These are phyloP conservation scores for Probaryconus sp. DNA, from an alignment of 1,140 invertebrate genomes.

Conservation along the genomic window DNA sequence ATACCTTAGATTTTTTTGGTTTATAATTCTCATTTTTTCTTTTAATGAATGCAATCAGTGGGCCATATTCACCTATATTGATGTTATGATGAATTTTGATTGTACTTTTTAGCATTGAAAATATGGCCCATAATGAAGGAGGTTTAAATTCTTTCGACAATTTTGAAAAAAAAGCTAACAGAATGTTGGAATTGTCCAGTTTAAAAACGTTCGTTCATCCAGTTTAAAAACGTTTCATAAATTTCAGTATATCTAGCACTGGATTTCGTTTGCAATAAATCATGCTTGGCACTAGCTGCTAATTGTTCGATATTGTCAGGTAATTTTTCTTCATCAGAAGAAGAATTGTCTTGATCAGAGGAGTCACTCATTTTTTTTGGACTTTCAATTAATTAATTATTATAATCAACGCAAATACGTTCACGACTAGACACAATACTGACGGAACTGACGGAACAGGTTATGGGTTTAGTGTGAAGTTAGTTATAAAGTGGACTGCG, in stretches of 20 bases:
- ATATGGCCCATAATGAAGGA: slow-evolving; percentile 11
- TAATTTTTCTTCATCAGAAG: background rate
- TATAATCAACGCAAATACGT: too few relatives aligned
- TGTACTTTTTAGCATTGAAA: slow-evolving; percentile 16
- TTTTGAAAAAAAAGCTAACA: slow-evolving; percentile 24
- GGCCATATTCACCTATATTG: slow-evolving; percentile 1
- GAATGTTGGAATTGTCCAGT: background rate
- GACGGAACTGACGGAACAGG: too few relatives aligned
- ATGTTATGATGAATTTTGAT: slow-evolving; percentile 18
- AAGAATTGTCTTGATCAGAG: background rate
- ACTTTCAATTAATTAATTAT: too few relatives aligned
- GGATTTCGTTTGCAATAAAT: slow-evolving; percentile 26
- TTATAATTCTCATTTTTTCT: background rate
- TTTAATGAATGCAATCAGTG: slow-evolving; percentile 5
- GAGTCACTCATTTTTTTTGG: background rate
- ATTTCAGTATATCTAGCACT: slow-evolving; percentile 9
- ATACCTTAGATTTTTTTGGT: too few relatives aligned
- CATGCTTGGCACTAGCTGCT: background rate
- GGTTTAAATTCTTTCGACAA: slow-evolving; percentile 16
- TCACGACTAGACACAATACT: too few relatives aligned
- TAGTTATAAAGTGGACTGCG: too few relatives aligned
- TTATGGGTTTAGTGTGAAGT: too few relatives aligned
- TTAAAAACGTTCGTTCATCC: background rate
- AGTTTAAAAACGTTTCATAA: slow-evolving; percentile 5
- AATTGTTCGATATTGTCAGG: background rate